Conservation (phyloP, 1,140 invertebrate genomes). For the Elymnias hypermnestra region DNA sequence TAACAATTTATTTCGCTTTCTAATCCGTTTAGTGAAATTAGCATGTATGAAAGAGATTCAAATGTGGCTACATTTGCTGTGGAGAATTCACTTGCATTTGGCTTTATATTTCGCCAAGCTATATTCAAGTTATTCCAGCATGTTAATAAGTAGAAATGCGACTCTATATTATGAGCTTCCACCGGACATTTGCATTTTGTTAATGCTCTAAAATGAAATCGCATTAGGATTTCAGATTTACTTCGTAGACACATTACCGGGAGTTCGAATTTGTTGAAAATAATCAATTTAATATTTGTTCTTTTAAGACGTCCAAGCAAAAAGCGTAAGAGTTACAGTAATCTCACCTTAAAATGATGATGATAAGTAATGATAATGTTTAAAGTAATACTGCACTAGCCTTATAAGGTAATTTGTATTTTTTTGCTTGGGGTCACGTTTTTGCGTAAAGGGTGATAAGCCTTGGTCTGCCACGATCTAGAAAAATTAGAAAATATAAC, state of each 20-base stretch:
- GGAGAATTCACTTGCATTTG: constrained; percentile 2
- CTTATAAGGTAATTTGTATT: no score
- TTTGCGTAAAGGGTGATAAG: no score
- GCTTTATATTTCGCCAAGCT: constrained; percentile 3
- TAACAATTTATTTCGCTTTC: constrained; percentile 2
- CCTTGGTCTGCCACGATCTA: no score
- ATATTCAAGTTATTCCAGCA: constrained; percentile 3
- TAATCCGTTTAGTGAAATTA: neutral
- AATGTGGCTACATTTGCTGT: constrained; percentile 1
- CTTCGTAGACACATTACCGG: neutral
- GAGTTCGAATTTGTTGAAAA: no score
- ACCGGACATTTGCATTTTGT: constrained; percentile 6
- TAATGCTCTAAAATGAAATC: constrained; percentile 2
- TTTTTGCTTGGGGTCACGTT: no score
- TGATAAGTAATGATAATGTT: no score
- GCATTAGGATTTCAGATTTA: constrained; percentile 7
- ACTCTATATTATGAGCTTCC: constrained; percentile 2
- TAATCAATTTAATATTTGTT: no score
- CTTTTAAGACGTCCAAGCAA: no score
- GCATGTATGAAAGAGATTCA: neutral
- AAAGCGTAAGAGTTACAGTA: no score
- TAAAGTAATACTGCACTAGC: no score
- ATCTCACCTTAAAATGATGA: no score
- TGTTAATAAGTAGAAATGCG: constrained; percentile 3
- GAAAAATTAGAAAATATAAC: no score